A percentile compares a stretch with the other conserved stretches of the same genome.
Evolutionary conservation across 2,888 invertebrate species (phyloP).

Genomic region (Brachycybe producta): DNA sequence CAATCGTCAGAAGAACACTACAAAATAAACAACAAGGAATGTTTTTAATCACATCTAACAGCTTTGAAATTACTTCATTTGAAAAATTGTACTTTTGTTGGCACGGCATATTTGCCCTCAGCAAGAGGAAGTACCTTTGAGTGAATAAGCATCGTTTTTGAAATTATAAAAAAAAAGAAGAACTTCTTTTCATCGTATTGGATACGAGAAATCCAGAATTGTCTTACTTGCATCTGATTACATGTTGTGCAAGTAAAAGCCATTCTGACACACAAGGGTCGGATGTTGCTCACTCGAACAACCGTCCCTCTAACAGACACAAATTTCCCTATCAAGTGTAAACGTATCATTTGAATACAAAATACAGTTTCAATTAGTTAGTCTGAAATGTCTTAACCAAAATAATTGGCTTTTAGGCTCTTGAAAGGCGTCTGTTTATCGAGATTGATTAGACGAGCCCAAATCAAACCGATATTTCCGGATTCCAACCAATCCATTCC

Average conservation of each 20-base stretch:
- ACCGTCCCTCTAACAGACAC: constrained; percentile 73
- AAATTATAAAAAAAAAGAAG: constrained; percentile 1
- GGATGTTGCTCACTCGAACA: constrained; percentile 60
- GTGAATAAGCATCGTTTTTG: constrained; percentile 18
- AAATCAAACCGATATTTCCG: constrained; percentile 32
- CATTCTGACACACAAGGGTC: constrained; percentile 58
- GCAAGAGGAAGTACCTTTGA: constrained; percentile 41
- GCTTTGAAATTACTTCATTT: constrained; percentile 40
- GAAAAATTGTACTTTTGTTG: constrained; percentile 34
- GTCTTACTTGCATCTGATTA: constrained; percentile 47
- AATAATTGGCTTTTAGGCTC: constrained; percentile 55
- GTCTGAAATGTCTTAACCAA: constrained; percentile 43
- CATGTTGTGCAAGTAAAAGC: constrained; percentile 64
- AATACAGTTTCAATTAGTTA: not conserved
- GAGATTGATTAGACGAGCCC: constrained; percentile 48
- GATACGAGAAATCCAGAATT: no score
- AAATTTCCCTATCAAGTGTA: constrained; percentile 47
- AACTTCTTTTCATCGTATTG: no score
- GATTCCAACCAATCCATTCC: not conserved
- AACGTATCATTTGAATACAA: not conserved
- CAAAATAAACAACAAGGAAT: constrained; percentile 42
- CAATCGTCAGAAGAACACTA: constrained; percentile 32
- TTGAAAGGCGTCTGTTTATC: constrained; percentile 52
- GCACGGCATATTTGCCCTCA: constrained; percentile 45
- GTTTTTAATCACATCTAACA: constrained; percentile 48